Evolutionary conservation across 2,888 invertebrate genomes (phyloP), one percentile per base, ranked within the genome.

Genomic region (Pemphredon lugubris): DNA sequence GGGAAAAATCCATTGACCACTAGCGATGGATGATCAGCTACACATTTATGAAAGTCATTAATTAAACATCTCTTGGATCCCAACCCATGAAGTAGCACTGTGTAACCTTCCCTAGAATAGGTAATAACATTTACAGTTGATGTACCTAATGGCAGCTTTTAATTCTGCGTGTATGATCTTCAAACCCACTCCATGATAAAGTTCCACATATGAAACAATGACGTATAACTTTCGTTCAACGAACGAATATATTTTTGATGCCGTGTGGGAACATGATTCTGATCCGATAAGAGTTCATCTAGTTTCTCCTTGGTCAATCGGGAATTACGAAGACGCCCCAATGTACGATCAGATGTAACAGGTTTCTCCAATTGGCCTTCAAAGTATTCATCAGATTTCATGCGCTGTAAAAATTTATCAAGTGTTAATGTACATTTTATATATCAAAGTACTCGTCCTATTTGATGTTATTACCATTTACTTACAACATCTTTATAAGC

Each of bases 1-100:
- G 98, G 98, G 86, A 97, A 97, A 90, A 96, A 98, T 1, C 98
- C 98, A 90, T 98, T 97, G 0, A 98, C 91, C 18, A 97, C 94
- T 48, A 98, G 88, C 58, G 96, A 95, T 0, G 95, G 94, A 81
- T 92, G 91, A 26, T 94, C 90, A 0, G 89, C 82, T 11, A 95
- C 89, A 70, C 93, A 91, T 14, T 90, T 90, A 84, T 95, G 94
- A 89, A 98, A 98, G 69, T 93, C 91, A 73, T 95, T 93, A 30
- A 98, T 89, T 18, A 98, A 90, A 23, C 92, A 91, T 39, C 94
- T 92, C 88, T 98, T 98, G 0, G 98, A 98, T 0, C 98, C 98
- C 51, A 97, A 91, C 0, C 98, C 98, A 90, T 97, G 96, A 0
- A 98, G 89, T 37, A 98, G 90, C 53, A 98, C 91, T 85, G 95